These are phyloP conservation scores for Rutilus rutilus DNA, from an alignment of 2,113 vertebrate genomes.

Conservation along the genomic window DNA sequence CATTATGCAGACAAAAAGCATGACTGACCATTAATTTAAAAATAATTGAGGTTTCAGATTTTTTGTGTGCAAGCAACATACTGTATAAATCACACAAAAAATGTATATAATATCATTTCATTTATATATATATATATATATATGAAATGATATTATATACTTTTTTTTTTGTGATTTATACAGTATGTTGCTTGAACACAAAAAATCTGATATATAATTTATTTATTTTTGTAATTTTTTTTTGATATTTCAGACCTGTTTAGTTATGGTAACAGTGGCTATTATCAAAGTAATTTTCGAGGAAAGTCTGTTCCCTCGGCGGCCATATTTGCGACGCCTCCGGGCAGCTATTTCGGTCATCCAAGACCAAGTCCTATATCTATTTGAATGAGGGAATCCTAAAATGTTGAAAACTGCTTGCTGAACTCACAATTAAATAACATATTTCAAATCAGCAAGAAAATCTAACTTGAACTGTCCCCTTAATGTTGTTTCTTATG, in stretches of 20 bases:
- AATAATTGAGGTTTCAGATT: not conserved
- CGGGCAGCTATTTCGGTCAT: not conserved
- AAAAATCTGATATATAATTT: too few relatives aligned
- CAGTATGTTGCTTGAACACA: too few relatives aligned
- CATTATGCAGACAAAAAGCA: not conserved
- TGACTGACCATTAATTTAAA: too few relatives aligned
- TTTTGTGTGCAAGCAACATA: not conserved
- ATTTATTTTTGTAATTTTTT: too few relatives aligned
- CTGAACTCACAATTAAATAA: too few relatives aligned
- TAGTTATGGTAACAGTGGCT: not conserved
- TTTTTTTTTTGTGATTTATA: too few relatives aligned
- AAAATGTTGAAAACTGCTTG: not conserved
- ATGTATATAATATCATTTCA: too few relatives aligned
- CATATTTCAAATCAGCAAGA: too few relatives aligned
- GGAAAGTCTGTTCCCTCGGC: not conserved
- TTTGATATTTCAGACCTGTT: not conserved
- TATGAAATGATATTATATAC: too few relatives aligned
- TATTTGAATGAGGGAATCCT: not conserved
- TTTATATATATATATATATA: not conserved
- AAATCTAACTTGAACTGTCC: too few relatives aligned
- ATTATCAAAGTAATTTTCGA: not conserved
- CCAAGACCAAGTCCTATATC: not conserved
- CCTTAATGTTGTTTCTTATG: too few relatives aligned
- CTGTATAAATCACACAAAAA: not conserved
- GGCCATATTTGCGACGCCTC: too few relatives aligned